phyloP scores from a whole-genome alignment of 2,797 vertebrate genomes.

The Gymnothorax reevesii region DNA sequence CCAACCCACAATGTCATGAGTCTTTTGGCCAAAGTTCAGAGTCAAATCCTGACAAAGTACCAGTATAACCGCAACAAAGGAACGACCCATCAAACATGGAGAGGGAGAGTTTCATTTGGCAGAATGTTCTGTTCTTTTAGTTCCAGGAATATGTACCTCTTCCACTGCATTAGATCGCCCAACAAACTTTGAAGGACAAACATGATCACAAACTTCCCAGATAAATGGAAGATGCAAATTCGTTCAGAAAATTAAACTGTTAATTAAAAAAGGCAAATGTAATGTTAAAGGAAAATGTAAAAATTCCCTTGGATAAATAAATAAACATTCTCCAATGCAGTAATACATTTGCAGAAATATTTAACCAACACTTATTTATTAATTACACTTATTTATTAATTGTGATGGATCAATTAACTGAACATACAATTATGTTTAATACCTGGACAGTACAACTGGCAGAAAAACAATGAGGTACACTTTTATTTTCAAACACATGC shows the following conservation, averaged over 20 bases:
- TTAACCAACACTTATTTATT: background rate
- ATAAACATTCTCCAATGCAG: background rate
- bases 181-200: background rate
- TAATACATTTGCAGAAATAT: background rate
- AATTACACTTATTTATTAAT: background rate
- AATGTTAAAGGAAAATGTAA: background rate
- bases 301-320: background rate
- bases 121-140: background rate
- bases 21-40: background rate
- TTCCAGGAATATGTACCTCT: background rate
- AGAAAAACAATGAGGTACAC: background rate
- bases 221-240: background rate
- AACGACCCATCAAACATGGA: background rate
- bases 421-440: background rate
- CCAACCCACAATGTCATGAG: background rate
- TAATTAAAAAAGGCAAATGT: background rate
- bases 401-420: background rate
- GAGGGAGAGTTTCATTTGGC: background rate
- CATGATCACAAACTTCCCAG: background rate
- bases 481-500: background rate
- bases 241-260: background rate
- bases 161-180: background rate
- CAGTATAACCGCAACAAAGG: background rate
- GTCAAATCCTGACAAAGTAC: background rate
- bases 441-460: background rate